These are phyloP conservation scores for Drosophila sp. DNA, from an alignment of 1,140 invertebrate species.

Conservation along the genomic window DNA sequence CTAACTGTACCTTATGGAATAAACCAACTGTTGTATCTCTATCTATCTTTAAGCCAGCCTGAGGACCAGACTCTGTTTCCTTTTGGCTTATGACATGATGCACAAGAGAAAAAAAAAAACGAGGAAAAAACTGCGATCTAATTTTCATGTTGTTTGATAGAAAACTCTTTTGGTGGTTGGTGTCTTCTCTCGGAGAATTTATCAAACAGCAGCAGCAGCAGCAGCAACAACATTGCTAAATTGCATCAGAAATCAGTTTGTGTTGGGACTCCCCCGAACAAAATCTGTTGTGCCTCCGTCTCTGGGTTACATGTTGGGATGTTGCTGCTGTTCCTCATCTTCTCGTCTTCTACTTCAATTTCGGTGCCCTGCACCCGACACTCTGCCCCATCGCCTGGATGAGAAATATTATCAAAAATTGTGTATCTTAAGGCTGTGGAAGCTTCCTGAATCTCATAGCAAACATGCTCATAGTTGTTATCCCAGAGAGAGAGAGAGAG, in stretches of 20 bases:
- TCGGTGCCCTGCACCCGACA: constrained; percentile 32
- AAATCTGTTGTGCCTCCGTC: constrained; percentile 15
- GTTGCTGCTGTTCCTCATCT: constrained; percentile 15
- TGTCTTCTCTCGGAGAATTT: constrained; percentile 66
- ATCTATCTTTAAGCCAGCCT: not conserved
- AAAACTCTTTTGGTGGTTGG: constrained; percentile 56
- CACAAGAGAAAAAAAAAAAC: not conserved
- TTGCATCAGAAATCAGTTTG: constrained; percentile 42
- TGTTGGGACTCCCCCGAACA: constrained; percentile 39
- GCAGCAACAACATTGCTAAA: constrained; percentile 15
- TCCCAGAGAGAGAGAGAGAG: not conserved
- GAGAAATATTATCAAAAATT: constrained; percentile 76
- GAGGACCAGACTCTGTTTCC: not conserved
- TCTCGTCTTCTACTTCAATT: not conserved
- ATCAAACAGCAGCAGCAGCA: constrained; percentile 48
- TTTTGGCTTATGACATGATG: constrained; percentile 6
- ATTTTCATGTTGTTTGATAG: constrained; percentile 79
- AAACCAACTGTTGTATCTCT: not conserved
- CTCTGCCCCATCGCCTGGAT: constrained; percentile 42
- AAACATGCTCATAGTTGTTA: constrained; percentile 48
- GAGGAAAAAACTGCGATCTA: constrained; percentile 47
- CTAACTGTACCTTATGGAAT: not conserved
- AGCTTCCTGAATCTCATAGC: constrained; percentile 73
- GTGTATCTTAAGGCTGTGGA: constrained; percentile 68
- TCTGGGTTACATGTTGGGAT: constrained; percentile 33